phyloP scores from a whole-genome alignment of 1,140 invertebrate genomes.

The Brachionus asplanchnoidis region DNA sequence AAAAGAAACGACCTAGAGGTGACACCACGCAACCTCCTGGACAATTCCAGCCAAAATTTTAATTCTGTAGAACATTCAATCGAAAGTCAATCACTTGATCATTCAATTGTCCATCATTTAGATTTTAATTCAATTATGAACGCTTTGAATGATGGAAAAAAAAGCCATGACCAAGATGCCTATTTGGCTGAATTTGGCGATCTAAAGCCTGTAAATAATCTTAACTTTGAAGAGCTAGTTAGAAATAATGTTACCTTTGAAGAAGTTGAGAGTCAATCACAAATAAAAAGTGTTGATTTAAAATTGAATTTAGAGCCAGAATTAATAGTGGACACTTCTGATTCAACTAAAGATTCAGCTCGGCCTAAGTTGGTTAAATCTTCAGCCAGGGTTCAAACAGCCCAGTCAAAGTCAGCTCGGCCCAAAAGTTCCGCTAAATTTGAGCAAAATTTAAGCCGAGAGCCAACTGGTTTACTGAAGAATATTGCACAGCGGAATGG shows the following conservation, averaged over 20 bases:
- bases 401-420: background rate
- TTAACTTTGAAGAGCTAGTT: background rate
- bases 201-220: background rate
- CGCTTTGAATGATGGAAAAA: background rate
- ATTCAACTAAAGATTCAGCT: background rate
- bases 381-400: background rate
- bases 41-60: background rate
- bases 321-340: background rate
- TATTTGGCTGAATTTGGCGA: background rate
- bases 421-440: background rate
- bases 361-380: background rate
- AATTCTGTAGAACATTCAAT: background rate
- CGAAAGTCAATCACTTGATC: background rate
- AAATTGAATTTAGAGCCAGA: conserved; percentile 13
- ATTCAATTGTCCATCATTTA: background rate
- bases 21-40: background rate
- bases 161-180: background rate
- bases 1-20: conserved; percentile 48
- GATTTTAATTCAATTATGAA: conserved; percentile 13
- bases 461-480: background rate
- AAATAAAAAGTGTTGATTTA: background rate
- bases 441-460: conserved; percentile 9
- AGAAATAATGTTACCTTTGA: background rate
- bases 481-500: background rate
- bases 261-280: background rate